These are phyloP conservation scores for Ochropleura plecta DNA, from an alignment of 2,888 invertebrate genomes.

Conservation along the genomic window DNA sequence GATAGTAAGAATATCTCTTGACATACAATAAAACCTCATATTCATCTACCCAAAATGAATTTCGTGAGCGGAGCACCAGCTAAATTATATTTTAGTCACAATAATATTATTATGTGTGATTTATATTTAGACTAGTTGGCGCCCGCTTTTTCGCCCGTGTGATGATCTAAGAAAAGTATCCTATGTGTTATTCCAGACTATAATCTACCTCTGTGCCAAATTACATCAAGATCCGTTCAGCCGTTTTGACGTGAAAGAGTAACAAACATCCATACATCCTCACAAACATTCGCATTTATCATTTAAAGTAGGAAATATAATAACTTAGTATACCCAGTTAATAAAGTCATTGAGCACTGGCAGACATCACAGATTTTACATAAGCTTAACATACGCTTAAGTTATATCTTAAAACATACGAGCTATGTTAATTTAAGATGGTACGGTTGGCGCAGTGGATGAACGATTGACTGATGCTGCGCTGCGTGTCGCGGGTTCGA, in stretches of 20 bases:
- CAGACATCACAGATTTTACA: constrained; percentile 35
- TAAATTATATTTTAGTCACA: constrained; percentile 14
- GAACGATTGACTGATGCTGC: too few species aligned
- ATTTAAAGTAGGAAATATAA: background rate
- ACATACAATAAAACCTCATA: background rate
- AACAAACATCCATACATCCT: too few species aligned
- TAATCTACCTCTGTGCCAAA: too few species aligned
- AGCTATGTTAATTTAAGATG: background rate
- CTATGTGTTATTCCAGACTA: too few species aligned
- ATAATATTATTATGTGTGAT: constrained; percentile 34
- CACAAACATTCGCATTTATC: too few species aligned
- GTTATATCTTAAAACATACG: constrained; percentile 36
- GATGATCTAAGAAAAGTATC: too few species aligned
- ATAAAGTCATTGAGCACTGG: constrained; percentile 27
- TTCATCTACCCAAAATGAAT: constrained; percentile 15
- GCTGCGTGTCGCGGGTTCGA: too few species aligned
- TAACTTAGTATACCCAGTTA: constrained; percentile 20
- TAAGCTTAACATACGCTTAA: constrained; percentile 35
- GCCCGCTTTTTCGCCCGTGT: too few species aligned
- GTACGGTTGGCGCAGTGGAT: too few species aligned
- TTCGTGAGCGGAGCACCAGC: constrained; percentile 3
- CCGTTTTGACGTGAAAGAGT: too few species aligned
- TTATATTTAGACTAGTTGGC: constrained; percentile 30
- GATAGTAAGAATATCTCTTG: too few species aligned
- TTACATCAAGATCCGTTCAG: too few species aligned